These are phyloP conservation scores for Microtus montanus DNA, from an alignment of 2,113 vertebrate species.

Conservation along the genomic window DNA sequence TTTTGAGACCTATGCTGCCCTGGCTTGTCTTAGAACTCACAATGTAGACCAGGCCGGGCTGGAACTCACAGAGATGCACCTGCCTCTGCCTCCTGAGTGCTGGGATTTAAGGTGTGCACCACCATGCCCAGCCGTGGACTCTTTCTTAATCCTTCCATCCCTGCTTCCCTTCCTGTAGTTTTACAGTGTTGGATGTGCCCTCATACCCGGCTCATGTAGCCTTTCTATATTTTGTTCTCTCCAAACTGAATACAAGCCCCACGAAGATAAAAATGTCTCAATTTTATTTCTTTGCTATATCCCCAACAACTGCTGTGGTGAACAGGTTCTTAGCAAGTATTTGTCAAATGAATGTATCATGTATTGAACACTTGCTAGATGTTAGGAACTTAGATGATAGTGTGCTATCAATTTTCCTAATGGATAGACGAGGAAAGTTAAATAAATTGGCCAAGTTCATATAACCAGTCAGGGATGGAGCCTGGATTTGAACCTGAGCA, in stretches of 20 bases:
- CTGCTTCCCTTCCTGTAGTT: background rate
- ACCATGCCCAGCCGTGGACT: background rate
- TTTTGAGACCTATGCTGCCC: background rate
- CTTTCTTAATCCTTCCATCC: background rate
- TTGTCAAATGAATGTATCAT: slow-evolving; percentile 17
- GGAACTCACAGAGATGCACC: background rate
- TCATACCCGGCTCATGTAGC: background rate
- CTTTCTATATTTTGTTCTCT: background rate
- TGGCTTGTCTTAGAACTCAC: background rate
- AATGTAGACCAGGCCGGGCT: background rate
- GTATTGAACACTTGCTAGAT: background rate
- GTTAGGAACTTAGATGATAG: background rate
- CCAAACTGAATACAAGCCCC: slow-evolving; percentile 1
- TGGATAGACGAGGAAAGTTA: background rate
- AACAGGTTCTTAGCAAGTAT: slow-evolving; percentile 2
- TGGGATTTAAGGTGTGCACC: background rate
- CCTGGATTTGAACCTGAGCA: slow-evolving; percentile 27
- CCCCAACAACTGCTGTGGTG: background rate
- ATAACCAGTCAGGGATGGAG: background rate
- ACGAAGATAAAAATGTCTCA: background rate
- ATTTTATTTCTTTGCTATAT: slow-evolving; percentile 23
- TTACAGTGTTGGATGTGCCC: background rate
- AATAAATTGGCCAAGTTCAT: background rate
- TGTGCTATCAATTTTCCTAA: background rate
- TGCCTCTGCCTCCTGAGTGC: background rate